Evolutionary conservation across 2,888 invertebrate species (phyloP).

Genomic region (Tridacna gigas): DNA sequence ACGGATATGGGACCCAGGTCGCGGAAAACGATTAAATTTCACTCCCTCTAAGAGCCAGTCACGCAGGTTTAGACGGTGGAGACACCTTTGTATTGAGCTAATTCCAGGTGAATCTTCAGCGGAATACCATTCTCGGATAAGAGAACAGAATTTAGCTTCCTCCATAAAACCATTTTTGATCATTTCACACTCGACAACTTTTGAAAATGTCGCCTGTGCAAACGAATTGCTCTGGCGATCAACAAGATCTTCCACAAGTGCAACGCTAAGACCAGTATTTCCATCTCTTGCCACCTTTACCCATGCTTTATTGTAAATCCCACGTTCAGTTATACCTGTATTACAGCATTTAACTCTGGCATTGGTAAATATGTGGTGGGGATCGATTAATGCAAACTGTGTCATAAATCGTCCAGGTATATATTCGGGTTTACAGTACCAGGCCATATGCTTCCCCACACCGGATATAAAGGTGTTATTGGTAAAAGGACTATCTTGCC

Average conservation of each 20-base stretch:
- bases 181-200: background rate
- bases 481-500: background rate
- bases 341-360: constrained; percentile 32
- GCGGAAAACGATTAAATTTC: constrained; percentile 41
- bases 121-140: constrained; percentile 47
- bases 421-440: constrained; percentile 40
- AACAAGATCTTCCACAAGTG: background rate
- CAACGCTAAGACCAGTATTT: constrained; percentile 20
- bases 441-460: no score
- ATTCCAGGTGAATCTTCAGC: constrained; percentile 48
- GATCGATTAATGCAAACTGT: constrained; percentile 38
- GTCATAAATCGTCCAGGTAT: constrained; percentile 22
- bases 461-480: no score
- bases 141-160: constrained; percentile 12
- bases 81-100: constrained; percentile 10
- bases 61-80: constrained; percentile 6
- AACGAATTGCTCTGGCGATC: constrained; percentile 6
- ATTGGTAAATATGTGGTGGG: constrained; percentile 40
- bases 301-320: constrained; percentile 35
- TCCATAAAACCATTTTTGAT: background rate
- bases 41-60: constrained; percentile 27
- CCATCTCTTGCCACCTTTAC: constrained; percentile 32
- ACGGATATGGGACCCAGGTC: constrained; percentile 29
- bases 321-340: constrained; percentile 40
- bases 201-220: background rate